These are phyloP conservation scores for Struthio camelus DNA, from an alignment of 2,113 vertebrate species.

Conservation along the genomic window DNA sequence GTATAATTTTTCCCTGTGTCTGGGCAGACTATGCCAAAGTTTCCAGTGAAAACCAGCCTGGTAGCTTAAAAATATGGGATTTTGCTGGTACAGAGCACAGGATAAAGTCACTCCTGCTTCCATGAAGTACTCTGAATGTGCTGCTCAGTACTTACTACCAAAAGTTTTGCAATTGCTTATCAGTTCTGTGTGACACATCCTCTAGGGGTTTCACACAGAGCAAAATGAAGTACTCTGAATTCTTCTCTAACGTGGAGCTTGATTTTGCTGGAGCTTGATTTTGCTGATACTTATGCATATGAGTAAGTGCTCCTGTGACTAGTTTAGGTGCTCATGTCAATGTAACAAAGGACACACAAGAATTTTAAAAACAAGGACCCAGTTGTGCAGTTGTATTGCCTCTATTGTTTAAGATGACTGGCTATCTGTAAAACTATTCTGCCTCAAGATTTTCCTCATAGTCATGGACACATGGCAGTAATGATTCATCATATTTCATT, in stretches of 20 bases:
- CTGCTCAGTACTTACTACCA: background rate
- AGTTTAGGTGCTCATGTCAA: background rate
- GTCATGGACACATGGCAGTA: background rate
- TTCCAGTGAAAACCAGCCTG: background rate
- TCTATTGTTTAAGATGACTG: background rate
- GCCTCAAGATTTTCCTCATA: background rate
- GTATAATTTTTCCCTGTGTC: background rate
- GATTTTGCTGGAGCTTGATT: background rate
- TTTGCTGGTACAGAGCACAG: background rate
- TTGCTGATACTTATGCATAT: background rate
- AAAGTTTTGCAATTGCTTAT: background rate
- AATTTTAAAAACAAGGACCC: background rate
- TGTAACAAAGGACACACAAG: background rate
- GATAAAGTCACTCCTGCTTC: background rate
- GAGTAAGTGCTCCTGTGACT: background rate
- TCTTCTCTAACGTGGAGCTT: background rate
- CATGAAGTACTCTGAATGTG: background rate
- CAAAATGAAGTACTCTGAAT: background rate
- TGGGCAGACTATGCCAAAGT: background rate
- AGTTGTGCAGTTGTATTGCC: background rate
- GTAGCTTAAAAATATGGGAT: background rate
- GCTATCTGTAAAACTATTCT: background rate
- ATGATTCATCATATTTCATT: background rate
- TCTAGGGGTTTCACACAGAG: background rate
- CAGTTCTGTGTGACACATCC: background rate